Evolutionary conservation across 2,797 vertebrate species (phyloP), one percentile per base, ranked within the genome.

Genomic region (Capromys pilorides): DNA sequence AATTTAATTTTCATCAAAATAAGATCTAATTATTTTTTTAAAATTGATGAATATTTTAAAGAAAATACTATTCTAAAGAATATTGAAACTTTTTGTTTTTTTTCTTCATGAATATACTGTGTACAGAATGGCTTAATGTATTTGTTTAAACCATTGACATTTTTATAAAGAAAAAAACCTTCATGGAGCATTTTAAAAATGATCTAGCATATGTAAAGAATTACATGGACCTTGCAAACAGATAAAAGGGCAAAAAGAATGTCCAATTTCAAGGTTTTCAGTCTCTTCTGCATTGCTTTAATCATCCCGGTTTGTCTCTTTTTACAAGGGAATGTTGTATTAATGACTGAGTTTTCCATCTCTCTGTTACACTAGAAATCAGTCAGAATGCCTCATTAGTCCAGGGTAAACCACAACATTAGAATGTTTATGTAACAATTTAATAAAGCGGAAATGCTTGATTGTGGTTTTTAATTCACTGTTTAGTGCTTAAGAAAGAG

Each of bases 371-470:
- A 96, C 96, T 97, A 96, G 96, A 98, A 98, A 97, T 97, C 96
- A 97, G 96, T 97, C 39, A 71, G 95, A 98, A 95, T 85, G 97
- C 97, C 96, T 97, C 97, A 97, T 98, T 98, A 98, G 96, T 94
- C 92, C 96, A 93, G 97, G 97, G 95, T 95, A 97, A 97, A 97
- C 98, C 98, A 97, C 98, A 98, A 87, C 97, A 97, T 97, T 97
- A 97, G 95, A 96, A 62, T 97, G 97, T 98, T 98, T 98, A 91
- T 97, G 80, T 94, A 97, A 96, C 95, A 90, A 0, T 96, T 98
- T 97, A 97, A 97, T 97, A 96, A 98, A 98, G 97, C 67, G 90
- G 97, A 97, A 98, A 95, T 24, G 95, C 93, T 97, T 24, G 13
- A 91, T 96, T 86, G 96, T 0, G 94, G 97, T 95, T 98, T 98